Base-by-base conservation (phyloP, 2,113 vertebrate genomes). In the Cyphotilapia sp. region DNA sequence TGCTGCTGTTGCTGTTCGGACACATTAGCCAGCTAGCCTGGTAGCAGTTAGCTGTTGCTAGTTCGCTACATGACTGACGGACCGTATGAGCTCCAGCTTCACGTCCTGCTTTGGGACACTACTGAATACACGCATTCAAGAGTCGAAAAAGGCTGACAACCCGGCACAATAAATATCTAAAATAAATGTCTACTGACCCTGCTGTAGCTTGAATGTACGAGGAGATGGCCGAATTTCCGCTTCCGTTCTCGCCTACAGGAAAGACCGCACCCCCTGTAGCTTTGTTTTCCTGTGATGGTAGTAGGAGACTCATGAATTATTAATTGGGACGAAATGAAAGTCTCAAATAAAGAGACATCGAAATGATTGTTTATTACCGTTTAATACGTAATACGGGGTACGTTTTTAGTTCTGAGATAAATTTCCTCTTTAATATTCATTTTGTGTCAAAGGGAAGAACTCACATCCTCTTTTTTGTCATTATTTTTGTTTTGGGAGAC, bases 211-310 rank as follows among this genome's bases (percentile, higher is more conserved):
- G 88, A 85, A 19, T 93, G 92, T 94, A 95, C 90, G 89, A 97
- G 96, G 96, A 97, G 96, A 97, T 97, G 97, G 97, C 96, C 95
- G 96, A 93, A 89, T 89, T 97, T 97, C 97, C 97, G 96, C 94
- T 97, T 97, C 96, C 97, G 95, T 92, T 95, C 88, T 83, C 89
- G 80, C 66, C 88, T 81, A 88, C 91, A 85, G 93, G 91, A 93
- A 85, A 93, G 89, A 95, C 96, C 96, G 93, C 96, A 93, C 95
- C 96, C 95, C 96, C 96, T 82, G 89, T 76, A 89, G 91, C 95
- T 90, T 91, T 93, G 94, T 92, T 91, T 91, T 90, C 82, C 71
- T 85, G 87, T 40, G 59, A 56, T 51, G 88, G 84, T 59, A 84
- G 89, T 82, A 80, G 33, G 24, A 42, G 12, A 14, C 59, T 94